phyloP scores from a whole-genome alignment of 2,113 vertebrate genomes.

The Atrichornis clamosus region DNA sequence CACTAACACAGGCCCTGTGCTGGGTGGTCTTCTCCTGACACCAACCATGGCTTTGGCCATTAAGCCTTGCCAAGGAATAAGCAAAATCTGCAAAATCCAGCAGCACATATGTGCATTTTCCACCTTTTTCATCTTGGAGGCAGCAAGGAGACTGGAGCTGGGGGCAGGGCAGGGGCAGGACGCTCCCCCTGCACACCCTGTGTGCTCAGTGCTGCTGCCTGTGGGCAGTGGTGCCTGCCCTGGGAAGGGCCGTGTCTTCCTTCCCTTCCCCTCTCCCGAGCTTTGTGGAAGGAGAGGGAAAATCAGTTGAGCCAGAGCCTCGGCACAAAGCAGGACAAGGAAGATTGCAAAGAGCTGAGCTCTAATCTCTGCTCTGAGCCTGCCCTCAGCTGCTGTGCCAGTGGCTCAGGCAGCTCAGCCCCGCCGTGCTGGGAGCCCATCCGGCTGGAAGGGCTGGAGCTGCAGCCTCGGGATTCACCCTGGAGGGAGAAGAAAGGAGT shows the following conservation, averaged over 20 bases:
- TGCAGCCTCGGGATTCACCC: neutral
- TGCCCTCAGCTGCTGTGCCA: neutral
- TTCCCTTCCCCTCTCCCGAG: neutral
- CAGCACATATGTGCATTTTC: neutral
- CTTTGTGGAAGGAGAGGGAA: neutral
- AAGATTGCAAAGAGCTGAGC: neutral
- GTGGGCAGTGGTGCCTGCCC: neutral
- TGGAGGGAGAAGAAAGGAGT: neutral
- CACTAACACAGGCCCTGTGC: neutral
- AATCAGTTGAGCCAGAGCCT: neutral
- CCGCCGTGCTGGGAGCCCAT: neutral
- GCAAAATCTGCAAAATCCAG: neutral
- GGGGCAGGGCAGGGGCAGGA: neutral
- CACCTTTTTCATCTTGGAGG: rapidly evolving
- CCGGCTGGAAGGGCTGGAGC: neutral
- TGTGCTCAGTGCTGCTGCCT: rapidly evolving
- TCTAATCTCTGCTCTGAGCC: neutral
- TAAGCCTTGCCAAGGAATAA: neutral
- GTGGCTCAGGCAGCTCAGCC: neutral
- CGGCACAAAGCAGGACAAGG: neutral
- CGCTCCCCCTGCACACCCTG: neutral
- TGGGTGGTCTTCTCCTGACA: neutral
- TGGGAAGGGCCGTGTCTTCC: rapidly evolving
- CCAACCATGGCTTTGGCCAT: rapidly evolving
- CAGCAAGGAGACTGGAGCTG: neutral